Evolutionary conservation across 2,888 invertebrate species (phyloP), one percentile per base, ranked within the genome.

Genomic region (Drosophila sordidula): DNA sequence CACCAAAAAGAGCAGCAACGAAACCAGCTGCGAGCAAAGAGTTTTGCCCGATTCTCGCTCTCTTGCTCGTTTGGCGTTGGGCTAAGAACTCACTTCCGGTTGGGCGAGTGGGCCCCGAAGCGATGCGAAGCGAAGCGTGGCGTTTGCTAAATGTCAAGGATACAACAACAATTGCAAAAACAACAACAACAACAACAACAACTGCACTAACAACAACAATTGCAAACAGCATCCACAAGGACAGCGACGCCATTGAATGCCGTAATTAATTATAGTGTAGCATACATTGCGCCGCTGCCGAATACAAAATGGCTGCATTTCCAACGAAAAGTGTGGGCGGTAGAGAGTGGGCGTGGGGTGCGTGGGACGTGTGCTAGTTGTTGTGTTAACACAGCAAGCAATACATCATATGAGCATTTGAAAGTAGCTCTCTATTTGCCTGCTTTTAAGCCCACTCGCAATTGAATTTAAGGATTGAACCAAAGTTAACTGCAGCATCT

Each of bases 131-230:
- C 57, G 67, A 41, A 41, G 56, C 59, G 38, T 29, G 52, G 57
- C 51, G 63, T 61, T 67, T 78, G 65, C 72, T 65, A 83, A 83
- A 83, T 84, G 82, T 84, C 82, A 83, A 83, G 83, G 82, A 81
- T 81, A 81, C 84, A 78, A 78, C 75, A 69, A 75, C 56, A 47
- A 12, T 42, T 51, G 58, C 54, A 57, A n/a, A 54, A 38, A 5
- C 22, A 52, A 18, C 59, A 38, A 18, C 29, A 50, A 12, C 32
- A 52, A 14, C 52, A 38, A 16, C 59, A 38, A 18, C 29, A 50
- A 12, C 32, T 47, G n/a, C 52, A 38, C n/a, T 16, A 50, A 11
- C 25, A 29, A n/a, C 29, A 50, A 11, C 29, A n/a, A 42, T 46
- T 47, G 41, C 47, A 58, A 54, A 44, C 44, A 49, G 41, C 63